Conservation (phyloP, 1,140 invertebrate species). For the Drosophila paulistorum region DNA sequence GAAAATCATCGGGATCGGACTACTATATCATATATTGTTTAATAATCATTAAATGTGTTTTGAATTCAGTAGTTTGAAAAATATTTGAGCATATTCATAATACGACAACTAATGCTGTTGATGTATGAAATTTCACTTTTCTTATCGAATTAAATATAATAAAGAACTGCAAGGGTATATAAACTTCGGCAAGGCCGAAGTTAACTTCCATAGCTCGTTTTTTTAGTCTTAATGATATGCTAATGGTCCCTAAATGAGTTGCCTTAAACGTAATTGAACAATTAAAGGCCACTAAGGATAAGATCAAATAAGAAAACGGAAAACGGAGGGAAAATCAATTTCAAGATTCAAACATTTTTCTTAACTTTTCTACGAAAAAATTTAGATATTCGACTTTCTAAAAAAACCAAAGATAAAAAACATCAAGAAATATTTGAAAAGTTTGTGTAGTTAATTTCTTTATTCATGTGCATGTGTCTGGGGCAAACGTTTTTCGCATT, state of each 20-base stretch:
- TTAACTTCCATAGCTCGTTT: too few relatives aligned
- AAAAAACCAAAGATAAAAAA: not conserved
- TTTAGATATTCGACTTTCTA: constrained; percentile 36
- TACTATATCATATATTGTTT: too few relatives aligned
- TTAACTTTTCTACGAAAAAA: not conserved
- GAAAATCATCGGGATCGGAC: too few relatives aligned
- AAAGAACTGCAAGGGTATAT: too few relatives aligned
- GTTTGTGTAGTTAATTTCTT: constrained; percentile 70
- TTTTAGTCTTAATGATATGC: constrained; percentile 65
- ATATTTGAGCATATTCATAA: too few relatives aligned
- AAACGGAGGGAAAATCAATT: not conserved
- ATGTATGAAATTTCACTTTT: too few relatives aligned
- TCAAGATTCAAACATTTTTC: not conserved
- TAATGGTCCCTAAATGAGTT: constrained; percentile 60
- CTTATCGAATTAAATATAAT: too few relatives aligned
- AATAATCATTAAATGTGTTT: too few relatives aligned
- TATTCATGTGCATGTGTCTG: constrained; percentile 58
- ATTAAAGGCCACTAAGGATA: constrained; percentile 53
- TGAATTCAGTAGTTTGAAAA: too few relatives aligned
- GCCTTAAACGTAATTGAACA: constrained; percentile 61
- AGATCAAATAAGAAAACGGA: not conserved
- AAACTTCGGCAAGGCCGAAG: too few relatives aligned
- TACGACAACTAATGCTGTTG: too few relatives aligned
- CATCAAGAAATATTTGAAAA: constrained; percentile 33
- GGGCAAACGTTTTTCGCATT: constrained; percentile 27